Conservation (phyloP, 2,888 invertebrate genomes). For the Creontiades dilutus region DNA sequence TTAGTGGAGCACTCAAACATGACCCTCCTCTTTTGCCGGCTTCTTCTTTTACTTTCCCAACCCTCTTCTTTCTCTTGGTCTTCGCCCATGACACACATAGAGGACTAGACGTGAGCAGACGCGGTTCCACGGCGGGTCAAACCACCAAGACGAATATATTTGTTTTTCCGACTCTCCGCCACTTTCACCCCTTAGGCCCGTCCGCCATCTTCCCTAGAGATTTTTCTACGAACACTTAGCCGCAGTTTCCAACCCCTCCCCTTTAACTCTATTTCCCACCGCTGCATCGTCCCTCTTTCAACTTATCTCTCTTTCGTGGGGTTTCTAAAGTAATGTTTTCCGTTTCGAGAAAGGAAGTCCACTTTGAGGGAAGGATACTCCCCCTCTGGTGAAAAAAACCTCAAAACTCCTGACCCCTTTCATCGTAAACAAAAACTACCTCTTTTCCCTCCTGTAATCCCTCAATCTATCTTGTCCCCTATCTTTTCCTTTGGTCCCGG, state of each 20-base stretch:
- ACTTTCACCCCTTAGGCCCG: background rate
- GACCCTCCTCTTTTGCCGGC: background rate
- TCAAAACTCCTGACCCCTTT: slow-evolving; percentile 18
- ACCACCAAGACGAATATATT: slow-evolving; percentile 48
- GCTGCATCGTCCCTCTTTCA: background rate
- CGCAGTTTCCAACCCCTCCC: slow-evolving; percentile 17
- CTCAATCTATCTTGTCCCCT: slow-evolving; percentile 21
- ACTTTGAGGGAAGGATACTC: slow-evolving; percentile 38
- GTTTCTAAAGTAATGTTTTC: slow-evolving; percentile 48
- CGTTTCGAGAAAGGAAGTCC: slow-evolving; percentile 32
- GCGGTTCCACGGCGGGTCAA: slow-evolving; percentile 1
- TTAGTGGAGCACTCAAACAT: slow-evolving; percentile 53
- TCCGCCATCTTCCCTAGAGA: slow-evolving; percentile 19
- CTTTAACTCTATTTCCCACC: background rate
- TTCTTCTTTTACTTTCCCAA: background rate
- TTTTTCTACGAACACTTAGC: slow-evolving; percentile 40
- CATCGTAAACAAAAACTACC: slow-evolving; percentile 50
- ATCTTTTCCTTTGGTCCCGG: background rate
- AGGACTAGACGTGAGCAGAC: slow-evolving; percentile 11
- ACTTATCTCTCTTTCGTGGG: slow-evolving; percentile 21
- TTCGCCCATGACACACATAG: slow-evolving; percentile 31
- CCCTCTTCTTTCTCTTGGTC: slow-evolving; percentile 6
- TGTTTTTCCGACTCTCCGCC: slow-evolving; percentile 31
- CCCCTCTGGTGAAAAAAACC: slow-evolving; percentile 31
- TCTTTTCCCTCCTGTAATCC: slow-evolving; percentile 8